Conservation (phyloP, 2,888 invertebrate species). For the Gnatocerus cornutus region DNA sequence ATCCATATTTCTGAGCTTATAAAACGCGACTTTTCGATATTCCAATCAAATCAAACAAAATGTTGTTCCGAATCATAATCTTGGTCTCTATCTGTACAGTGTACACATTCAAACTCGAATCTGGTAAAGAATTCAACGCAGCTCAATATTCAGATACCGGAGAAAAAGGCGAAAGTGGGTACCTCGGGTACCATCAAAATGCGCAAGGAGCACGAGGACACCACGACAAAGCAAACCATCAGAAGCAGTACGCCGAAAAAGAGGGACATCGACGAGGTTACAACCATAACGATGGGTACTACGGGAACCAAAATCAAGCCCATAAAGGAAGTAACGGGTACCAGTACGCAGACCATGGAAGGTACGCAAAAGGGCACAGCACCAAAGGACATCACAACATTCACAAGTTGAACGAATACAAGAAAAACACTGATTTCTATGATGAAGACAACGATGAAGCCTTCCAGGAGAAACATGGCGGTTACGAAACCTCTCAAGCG, state of each 20-base stretch:
- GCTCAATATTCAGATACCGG: constrained; percentile 10
- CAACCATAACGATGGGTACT: constrained; percentile 79
- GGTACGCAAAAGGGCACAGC: constrained; percentile 85
- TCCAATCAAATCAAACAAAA: constrained; percentile 24
- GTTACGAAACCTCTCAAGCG: constrained; percentile 73
- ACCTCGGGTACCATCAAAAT: constrained; percentile 80
- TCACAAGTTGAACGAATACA: constrained; percentile 86
- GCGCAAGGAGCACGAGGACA: constrained; percentile 81
- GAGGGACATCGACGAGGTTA: constrained; percentile 78
- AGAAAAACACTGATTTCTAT: constrained; percentile 87
- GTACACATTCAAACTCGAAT: constrained; percentile 8
- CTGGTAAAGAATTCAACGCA: constrained; percentile 31
- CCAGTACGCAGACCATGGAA: constrained; percentile 79
- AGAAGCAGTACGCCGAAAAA: constrained; percentile 77
- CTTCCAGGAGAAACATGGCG: constrained; percentile 84
- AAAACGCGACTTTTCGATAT: constrained; percentile 5
- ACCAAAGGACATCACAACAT: constrained; percentile 87
- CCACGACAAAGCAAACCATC: constrained; percentile 80
- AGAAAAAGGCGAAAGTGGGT: constrained; percentile 80
- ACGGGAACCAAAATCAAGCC: constrained; percentile 78
- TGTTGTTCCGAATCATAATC: constrained; percentile 27
- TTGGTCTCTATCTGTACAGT: constrained; percentile 11
- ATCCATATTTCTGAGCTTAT: constrained; percentile 16
- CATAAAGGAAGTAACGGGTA: constrained; percentile 76
- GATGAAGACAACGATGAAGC: constrained; percentile 86